phyloP scores from a whole-genome alignment of 2,888 invertebrate genomes.

The Troides helena region DNA sequence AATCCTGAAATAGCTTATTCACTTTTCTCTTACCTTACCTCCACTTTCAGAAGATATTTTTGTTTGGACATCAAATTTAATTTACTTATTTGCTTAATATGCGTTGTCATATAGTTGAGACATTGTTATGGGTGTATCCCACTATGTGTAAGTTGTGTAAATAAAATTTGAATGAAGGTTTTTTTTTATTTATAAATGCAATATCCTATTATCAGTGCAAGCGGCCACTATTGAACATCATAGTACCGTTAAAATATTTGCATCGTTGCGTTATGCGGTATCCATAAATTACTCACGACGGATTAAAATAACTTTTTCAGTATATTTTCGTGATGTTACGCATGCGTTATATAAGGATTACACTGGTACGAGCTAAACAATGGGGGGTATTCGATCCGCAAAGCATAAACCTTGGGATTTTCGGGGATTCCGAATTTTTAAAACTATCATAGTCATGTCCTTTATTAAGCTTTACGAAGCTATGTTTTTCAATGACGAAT shows the following conservation, averaged over 20 bases:
- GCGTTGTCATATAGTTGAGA: background rate
- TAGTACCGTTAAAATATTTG: constrained; percentile 29
- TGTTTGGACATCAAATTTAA: too few species aligned
- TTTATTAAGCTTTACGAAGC: background rate
- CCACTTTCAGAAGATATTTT: too few species aligned
- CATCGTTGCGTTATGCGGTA: constrained; percentile 30
- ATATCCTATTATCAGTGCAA: constrained; percentile 22
- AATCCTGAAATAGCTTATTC: too few species aligned
- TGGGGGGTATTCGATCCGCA: constrained; percentile 29
- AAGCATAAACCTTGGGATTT: constrained; percentile 62
- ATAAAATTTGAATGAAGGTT: background rate
- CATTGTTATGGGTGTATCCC: background rate
- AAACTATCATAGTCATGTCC: constrained; percentile 42
- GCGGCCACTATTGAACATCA: constrained; percentile 19
- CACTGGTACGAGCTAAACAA: constrained; percentile 54
- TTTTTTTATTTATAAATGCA: constrained; percentile 1
- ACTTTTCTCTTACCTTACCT: too few species aligned
- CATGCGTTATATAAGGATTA: constrained; percentile 55
- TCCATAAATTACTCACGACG: constrained; percentile 32
- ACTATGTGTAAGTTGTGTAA: background rate
- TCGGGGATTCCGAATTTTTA: constrained; percentile 53
- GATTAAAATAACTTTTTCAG: constrained; percentile 48
- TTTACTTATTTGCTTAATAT: background rate
- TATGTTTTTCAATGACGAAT: too few species aligned
- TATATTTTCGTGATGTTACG: constrained; percentile 40